Base-by-base conservation (phyloP, 2,797 vertebrate species). In the Artibeus lituratus region DNA sequence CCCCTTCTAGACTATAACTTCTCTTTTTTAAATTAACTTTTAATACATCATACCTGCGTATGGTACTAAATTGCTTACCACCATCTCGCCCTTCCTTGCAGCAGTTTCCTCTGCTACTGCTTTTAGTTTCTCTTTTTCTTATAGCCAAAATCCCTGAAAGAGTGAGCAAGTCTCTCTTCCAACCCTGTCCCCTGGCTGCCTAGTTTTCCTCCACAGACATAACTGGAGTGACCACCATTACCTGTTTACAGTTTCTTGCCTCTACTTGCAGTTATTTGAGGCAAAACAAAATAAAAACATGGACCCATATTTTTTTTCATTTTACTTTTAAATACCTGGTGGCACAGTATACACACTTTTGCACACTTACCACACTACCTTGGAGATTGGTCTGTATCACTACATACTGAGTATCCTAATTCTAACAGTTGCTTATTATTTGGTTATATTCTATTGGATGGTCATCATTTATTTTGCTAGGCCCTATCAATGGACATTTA, bases 51-150 rank as follows among this genome's bases (percentile, higher is more conserved):
- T 82, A 67, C 26, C 21, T 90, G 49, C 55, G 57, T 10, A 65
- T 74, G 51, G 51, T 69, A 91, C 44, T 83, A 93, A 91, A 87
- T 73, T 84, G 24, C 57, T 80, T 29, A 51, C 29, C 29, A 29
- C 26, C 24, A 19, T 90, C 29, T 90, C 70, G 29, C 32, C 85
- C n/a, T 80, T 90, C 12, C 37, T 93, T 39, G 32, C 39, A 70
- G 70, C 49, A 74, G 42, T 70, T 26, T 9, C 35, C 19, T 65
- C 16, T 72, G 49, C 22, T 83, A 59, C 51, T 67, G 15, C 91
- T 93, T 94, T 87, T 87, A 83, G 67, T 91, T 96, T 96, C 69
- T 85, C 62, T 95, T 91, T 89, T 89, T 49, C 32, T 55, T 82
- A 72, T 5, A 81, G 77, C 92, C 26, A 70, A 55, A 70, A 14